Evolutionary conservation across 1,140 invertebrate species (phyloP).

Genomic region (Trissolcus basalis): DNA sequence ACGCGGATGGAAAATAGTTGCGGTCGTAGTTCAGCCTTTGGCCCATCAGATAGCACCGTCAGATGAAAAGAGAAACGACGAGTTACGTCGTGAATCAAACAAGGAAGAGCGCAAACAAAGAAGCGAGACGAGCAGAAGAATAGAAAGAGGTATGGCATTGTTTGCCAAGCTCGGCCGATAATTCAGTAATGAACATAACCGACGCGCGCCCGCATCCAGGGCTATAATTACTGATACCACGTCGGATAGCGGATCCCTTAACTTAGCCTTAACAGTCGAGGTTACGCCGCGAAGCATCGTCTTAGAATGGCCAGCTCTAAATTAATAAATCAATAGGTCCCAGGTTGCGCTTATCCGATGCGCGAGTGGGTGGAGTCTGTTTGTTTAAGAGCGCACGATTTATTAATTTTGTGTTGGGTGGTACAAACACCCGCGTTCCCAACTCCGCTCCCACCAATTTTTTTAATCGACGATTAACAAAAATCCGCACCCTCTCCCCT

Average conservation of each 20-base stretch:
- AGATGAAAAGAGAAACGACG: constrained; percentile 55
- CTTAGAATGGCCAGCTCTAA: constrained; percentile 76
- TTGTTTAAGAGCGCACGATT: constrained; percentile 75
- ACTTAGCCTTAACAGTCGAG: constrained; percentile 67
- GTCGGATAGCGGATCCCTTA: constrained; percentile 75
- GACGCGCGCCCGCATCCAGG: constrained; percentile 72
- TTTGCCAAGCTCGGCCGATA: constrained; percentile 74
- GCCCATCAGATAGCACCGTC: constrained; percentile 60
- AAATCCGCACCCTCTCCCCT: constrained; percentile 26
- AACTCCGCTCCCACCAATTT: constrained; percentile 40
- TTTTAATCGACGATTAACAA: constrained; percentile 42
- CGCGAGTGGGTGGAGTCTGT: constrained; percentile 75
- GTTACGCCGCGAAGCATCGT: constrained; percentile 56
- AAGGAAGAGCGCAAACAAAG: constrained; percentile 24
- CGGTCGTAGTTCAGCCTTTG: constrained; percentile 62
- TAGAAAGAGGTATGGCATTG: constrained; percentile 68
- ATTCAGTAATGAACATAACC: constrained; percentile 76
- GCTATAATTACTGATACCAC: constrained; percentile 76
- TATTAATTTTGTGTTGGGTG: constrained; percentile 76
- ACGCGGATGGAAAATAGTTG: constrained; percentile 48
- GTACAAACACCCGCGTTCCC: constrained; percentile 65
- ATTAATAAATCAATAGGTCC: constrained; percentile 75
- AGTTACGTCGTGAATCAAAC: constrained; percentile 40
- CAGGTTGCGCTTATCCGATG: constrained; percentile 70
- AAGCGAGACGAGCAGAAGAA: constrained; percentile 42